phyloP scores from a whole-genome alignment of 2,797 vertebrate species.

The Argentina silus region DNA sequence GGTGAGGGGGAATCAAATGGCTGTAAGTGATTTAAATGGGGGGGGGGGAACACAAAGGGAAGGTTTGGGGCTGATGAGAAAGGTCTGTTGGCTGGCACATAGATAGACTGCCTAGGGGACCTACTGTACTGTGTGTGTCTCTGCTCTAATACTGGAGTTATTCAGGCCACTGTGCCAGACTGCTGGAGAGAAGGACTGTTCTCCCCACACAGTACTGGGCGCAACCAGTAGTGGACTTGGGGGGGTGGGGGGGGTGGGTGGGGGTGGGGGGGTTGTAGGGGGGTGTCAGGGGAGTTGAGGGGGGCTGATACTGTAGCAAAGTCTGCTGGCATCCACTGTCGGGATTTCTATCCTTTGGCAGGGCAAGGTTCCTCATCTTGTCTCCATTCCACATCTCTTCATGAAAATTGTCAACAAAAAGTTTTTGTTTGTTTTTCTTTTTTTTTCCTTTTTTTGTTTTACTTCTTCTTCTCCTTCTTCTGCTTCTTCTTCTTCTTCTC shows the following conservation, averaged over 20 bases:
- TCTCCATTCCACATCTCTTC: conserved; percentile 76
- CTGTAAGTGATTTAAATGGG: conserved; percentile 80
- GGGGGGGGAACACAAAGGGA: conserved; percentile 1
- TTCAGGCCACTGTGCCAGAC: conserved; percentile 1
- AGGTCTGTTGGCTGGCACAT: neutral
- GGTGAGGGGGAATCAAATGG: conserved; percentile 54
- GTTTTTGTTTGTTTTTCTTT: conserved; percentile 54
- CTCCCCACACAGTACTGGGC: neutral
- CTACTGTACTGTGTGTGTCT: neutral
- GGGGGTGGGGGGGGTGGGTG: neutral
- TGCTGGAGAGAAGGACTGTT: neutral
- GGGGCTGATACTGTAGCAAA: conserved; percentile 61
- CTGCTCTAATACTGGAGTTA: neutral
- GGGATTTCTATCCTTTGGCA: conserved; percentile 97
- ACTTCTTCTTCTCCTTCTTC: neutral
- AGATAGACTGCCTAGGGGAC: neutral
- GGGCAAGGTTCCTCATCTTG: conserved; percentile 86
- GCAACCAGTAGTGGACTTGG: conserved; percentile 6
- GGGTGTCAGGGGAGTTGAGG: conserved; percentile 38
- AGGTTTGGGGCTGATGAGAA: neutral
- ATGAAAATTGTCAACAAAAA: conserved; percentile 76
- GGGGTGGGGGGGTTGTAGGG: neutral
- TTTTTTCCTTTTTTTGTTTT: conserved; percentile 26
- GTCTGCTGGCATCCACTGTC: conserved; percentile 93
- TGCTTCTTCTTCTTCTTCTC: conserved; percentile 48